Conservation (phyloP, 2,797 vertebrate species). For the Neostethus bicornis region DNA sequence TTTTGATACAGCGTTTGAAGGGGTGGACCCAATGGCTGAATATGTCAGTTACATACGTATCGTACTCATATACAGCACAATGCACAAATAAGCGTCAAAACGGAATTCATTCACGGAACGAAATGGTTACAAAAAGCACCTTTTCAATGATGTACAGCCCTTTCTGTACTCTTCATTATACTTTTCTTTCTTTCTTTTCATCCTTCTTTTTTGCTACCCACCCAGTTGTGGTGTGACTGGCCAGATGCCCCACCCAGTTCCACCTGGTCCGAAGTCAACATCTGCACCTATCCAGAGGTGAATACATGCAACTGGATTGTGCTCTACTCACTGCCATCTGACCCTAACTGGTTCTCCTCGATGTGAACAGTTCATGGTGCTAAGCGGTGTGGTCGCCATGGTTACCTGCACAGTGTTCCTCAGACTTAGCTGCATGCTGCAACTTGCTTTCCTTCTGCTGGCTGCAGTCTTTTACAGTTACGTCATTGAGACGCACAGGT, state of each 20-base stretch:
- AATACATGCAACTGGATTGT: background rate
- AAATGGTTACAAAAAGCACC: no score
- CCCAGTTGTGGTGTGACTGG: constrained; percentile 47
- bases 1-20: no score
- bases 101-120: no score
- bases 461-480: constrained; percentile 32
- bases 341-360: accelerated
- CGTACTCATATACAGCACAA: no score
- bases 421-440: constrained; percentile 38
- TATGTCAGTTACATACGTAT: no score
- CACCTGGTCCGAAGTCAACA: constrained; percentile 33
- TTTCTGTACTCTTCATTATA: no score
- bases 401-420: constrained; percentile 50
- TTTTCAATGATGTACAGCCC: no score
- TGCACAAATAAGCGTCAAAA: no score
- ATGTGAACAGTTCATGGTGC: constrained; percentile 31
- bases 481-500: constrained; percentile 41
- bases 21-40: no score
- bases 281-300: constrained; percentile 52
- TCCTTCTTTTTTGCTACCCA: background rate
- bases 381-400: constrained; percentile 49
- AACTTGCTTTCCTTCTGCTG: constrained; percentile 41
- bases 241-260: constrained; percentile 33
- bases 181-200: no score
- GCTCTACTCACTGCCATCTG: background rate